Base-by-base conservation (phyloP, 1,140 invertebrate species). In the Papilio glaucus region DNA sequence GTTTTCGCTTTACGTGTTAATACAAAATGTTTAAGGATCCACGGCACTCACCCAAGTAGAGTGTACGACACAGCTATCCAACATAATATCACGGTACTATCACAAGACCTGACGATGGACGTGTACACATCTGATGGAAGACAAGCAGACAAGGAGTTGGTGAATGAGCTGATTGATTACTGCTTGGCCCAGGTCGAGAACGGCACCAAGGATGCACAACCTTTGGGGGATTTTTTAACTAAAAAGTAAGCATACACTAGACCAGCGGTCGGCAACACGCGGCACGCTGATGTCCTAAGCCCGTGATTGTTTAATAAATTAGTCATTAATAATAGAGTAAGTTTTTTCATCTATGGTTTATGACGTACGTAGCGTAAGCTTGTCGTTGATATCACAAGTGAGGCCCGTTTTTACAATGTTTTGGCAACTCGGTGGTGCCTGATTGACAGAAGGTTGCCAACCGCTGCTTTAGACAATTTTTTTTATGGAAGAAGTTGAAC, bases 231-330 rank as follows among this genome's bases (percentile, higher is more conserved):
- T n/a, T 85, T 78, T 45, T 72, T 86, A 1, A 86, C 81, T 10
- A 82, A 72, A 57, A 81, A 74, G 88, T 90, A 45, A 77, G 79
- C 78, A 21, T 45, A n/a, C n/a, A n/a, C n/a, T n/a, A n/a, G n/a
- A n/a, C n/a, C n/a, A n/a, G n/a, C n/a, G n/a, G n/a, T n/a, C n/a
- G n/a, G n/a, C n/a, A n/a, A n/a, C n/a, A n/a, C n/a, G n/a, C n/a
- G n/a, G n/a, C n/a, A n/a, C n/a, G n/a, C n/a, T n/a, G n/a, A n/a
- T n/a, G n/a, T n/a, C n/a, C n/a, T n/a, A n/a, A n/a, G n/a, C n/a
- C n/a, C n/a, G n/a, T n/a, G n/a, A n/a, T n/a, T n/a, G n/a, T n/a
- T n/a, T n/a, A n/a, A n/a, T n/a, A n/a, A n/a, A n/a, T n/a, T n/a
- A n/a, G n/a, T n/a, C n/a, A n/a, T n/a, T n/a, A n/a, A n/a, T n/a